Evolutionary conservation across 2,113 vertebrate species (phyloP).

Genomic region (Reinhardtius hippoglossoides): DNA sequence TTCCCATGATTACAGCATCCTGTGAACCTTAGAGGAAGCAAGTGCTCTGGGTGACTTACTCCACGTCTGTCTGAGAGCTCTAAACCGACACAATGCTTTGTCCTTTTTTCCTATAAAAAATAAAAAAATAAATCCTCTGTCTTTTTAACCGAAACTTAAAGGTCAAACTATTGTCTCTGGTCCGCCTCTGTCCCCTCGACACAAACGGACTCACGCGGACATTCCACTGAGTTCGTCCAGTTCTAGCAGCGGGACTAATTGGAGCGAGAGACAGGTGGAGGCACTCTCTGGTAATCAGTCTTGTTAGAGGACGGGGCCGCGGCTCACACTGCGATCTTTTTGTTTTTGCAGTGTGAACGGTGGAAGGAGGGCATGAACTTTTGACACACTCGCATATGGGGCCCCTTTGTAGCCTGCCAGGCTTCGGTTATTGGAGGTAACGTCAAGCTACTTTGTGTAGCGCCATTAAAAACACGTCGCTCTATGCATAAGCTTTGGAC

Average conservation of each 20-base stretch:
- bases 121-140: not conserved
- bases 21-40: slow-evolving; percentile 52
- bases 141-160: slow-evolving; percentile 6
- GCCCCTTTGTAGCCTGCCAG: slow-evolving; percentile 36
- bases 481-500: not conserved
- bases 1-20: slow-evolving; percentile 59
- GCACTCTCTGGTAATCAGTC: slow-evolving; percentile 87
- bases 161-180: slow-evolving; percentile 2
- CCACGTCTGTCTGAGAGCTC: not conserved
- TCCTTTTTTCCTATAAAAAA: not conserved
- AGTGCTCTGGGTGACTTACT: slow-evolving; percentile 23
- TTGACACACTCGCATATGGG: slow-evolving; percentile 67
- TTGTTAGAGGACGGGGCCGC: slow-evolving; percentile 81
- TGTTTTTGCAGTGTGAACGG: slow-evolving; percentile 88
- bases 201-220: not conserved
- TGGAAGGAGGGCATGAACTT: slow-evolving; percentile 86
- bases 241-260: slow-evolving; percentile 83
- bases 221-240: slow-evolving; percentile 10
- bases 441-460: slow-evolving; percentile 17
- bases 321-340: slow-evolving; percentile 81
- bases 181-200: not conserved
- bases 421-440: slow-evolving; percentile 46
- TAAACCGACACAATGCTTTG: not conserved
- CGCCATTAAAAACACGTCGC: slow-evolving; percentile 15
- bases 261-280: slow-evolving; percentile 86